These are phyloP conservation scores for Leptinotarsa haldemani DNA, from an alignment of 2,888 invertebrate species.

Conservation along the genomic window DNA sequence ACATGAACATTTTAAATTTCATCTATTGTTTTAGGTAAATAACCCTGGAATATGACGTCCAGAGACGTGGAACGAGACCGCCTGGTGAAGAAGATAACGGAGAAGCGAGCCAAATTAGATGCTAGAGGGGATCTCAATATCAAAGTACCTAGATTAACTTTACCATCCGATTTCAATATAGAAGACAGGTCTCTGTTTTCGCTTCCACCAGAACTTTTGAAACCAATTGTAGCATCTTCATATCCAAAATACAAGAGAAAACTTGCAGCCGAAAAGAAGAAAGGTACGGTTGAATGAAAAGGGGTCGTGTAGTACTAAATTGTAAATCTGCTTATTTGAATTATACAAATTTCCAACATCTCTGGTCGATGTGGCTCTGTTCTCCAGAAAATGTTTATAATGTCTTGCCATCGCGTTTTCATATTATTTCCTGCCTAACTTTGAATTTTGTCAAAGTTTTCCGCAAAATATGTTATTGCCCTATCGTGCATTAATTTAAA, in stretches of 20 bases:
- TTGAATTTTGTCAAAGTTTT: no score
- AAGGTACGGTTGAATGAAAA: conserved; percentile 49
- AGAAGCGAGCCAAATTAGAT: conserved; percentile 64
- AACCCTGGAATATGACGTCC: conserved; percentile 40
- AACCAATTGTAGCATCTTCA: conserved; percentile 61
- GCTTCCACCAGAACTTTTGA: conserved; percentile 72
- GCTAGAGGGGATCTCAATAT: conserved; percentile 67
- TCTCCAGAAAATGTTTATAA: no score
- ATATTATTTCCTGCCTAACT: no score
- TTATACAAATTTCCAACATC: background rate
- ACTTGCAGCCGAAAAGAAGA: conserved; percentile 61
- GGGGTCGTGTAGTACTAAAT: no score
- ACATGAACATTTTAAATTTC: conserved; percentile 1
- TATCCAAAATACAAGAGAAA: conserved; percentile 61
- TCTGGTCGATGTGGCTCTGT: no score
- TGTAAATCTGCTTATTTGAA: no score
- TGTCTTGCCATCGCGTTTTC: no score
- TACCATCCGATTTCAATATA: conserved; percentile 72
- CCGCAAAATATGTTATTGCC: no score
- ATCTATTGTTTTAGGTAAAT: conserved; percentile 21
- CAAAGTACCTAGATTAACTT: conserved; percentile 68
- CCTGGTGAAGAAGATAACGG: conserved; percentile 66
- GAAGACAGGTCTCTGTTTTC: conserved; percentile 72
- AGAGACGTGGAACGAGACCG: conserved; percentile 63
- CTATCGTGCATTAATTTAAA: no score